phyloP scores from a whole-genome alignment of 2,888 invertebrate genomes.

The Lepidochrysops patricia region DNA sequence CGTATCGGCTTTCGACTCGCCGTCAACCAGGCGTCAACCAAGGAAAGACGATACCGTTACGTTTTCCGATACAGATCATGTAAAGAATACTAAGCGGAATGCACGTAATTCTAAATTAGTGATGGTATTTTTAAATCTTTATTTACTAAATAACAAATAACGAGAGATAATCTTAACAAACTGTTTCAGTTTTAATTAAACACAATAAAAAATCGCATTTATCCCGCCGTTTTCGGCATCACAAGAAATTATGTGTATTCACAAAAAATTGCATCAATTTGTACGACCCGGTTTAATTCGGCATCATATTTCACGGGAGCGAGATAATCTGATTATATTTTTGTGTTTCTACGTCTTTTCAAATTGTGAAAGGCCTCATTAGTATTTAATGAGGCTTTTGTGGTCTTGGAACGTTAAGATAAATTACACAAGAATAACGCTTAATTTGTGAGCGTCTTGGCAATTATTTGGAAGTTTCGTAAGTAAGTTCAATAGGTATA shows the following conservation, averaged over 20 bases:
- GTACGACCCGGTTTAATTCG: conserved; percentile 6
- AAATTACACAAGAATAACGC: background rate
- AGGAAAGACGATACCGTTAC: too few species aligned
- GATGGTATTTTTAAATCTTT: too few species aligned
- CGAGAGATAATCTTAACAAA: background rate
- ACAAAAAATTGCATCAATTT: conserved; percentile 13
- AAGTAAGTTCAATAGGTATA: too few species aligned
- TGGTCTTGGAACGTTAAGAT: background rate
- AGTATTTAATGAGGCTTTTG: conserved; percentile 8
- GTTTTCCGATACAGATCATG: too few species aligned
- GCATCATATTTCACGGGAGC: conserved; percentile 5
- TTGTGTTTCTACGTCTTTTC: background rate
- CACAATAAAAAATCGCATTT: background rate
- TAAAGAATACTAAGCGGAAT: too few species aligned
- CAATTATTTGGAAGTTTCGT: too few species aligned
- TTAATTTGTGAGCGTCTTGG: background rate
- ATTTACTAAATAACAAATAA: too few species aligned
- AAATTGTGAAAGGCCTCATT: conserved; percentile 1
- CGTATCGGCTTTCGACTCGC: too few species aligned
- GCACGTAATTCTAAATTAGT: too few species aligned
- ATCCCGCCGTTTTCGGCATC: background rate
- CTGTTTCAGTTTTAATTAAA: background rate
- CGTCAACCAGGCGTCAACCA: too few species aligned
- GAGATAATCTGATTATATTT: conserved; percentile 2
- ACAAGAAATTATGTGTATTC: conserved; percentile 10